Base-by-base conservation (phyloP, 23 tunicate species). In the Phallusia fumigata region DNA sequence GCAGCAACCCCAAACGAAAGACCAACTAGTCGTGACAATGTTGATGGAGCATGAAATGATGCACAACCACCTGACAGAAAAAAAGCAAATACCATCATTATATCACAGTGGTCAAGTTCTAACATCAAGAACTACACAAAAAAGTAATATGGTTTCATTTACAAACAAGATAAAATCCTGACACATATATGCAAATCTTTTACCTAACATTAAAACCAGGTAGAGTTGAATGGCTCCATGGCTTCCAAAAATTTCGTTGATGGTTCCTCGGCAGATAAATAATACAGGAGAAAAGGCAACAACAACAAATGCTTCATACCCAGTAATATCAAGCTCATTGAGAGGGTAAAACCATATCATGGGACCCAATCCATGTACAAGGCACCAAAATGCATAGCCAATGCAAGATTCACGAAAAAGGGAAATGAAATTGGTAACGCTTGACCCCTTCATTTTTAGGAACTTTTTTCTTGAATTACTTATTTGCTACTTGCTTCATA, bases 261-360 rank as follows among this genome's bases (percentile, higher is more conserved):
- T 21, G 76, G 40, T 58, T 19, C 64, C 74, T 53, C 86, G 82
- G 53, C 44, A 76, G 26, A 82, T 32, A 73, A 82, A 75, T 0
- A 88, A 51, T 2, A 79, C 35, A 0, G 93, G 93, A 16, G 87
- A 83, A 52, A 88, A 83, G 44, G 53, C 82, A 0, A 84, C 93
- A 74, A 88, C 11, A 3, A 79, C 87, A 74, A 83, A 88, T 26
- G 36, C 80, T 73, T 88, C 93, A 73, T 88, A 88, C 31, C 93
- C 93, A 0, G 93, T 83, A 15, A 88, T 83, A 26, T 88, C 93
- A 18, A 88, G 73, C 22, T 82, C 93, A 84, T 88, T 88, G 24
- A 88, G 49, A 19, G 93, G 93, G 53, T 88, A 88, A 72, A 88
- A 88, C 93, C 93, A 88, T 78, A 88, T 84, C 93, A 88, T 88